Evolutionary conservation across 1,140 invertebrate species (phyloP).

Genomic region (Gonatopus flavifemur): DNA sequence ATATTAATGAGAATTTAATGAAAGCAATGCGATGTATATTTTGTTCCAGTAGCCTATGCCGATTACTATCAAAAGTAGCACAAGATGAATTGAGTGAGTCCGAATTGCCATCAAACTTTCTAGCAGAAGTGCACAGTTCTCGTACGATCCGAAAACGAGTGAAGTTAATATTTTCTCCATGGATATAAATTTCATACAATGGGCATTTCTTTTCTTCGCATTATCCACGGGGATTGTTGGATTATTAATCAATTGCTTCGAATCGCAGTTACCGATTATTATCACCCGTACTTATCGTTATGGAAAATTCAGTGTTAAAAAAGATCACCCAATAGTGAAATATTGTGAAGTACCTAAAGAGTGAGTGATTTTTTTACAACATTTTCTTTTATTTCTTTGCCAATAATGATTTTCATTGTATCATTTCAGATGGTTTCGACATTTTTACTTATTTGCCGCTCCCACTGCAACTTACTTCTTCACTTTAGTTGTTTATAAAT

Average conservation of each 20-base stretch:
- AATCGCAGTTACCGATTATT: slow-evolving; percentile 64
- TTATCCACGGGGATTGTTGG: slow-evolving; percentile 59
- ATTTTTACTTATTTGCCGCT: slow-evolving; percentile 73
- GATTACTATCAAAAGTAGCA: no score
- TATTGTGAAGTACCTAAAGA: slow-evolving; percentile 71
- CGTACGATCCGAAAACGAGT: no score
- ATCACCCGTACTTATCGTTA: slow-evolving; percentile 66
- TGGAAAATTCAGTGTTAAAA: slow-evolving; percentile 67
- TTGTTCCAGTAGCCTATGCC: no score
- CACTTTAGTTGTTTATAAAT: slow-evolving; percentile 54
- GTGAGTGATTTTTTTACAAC: slow-evolving; percentile 24
- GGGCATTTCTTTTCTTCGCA: slow-evolving; percentile 59
- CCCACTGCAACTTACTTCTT: slow-evolving; percentile 58
- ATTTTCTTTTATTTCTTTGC: slow-evolving; percentile 2
- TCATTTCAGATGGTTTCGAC: slow-evolving; percentile 66
- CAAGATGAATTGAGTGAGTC: no score
- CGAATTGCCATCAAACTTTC: no score
- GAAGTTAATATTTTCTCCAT: no score
- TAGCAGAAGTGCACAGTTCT: no score
- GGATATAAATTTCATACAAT: slow-evolving; percentile 59
- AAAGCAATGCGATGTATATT: no score
- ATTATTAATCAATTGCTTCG: slow-evolving; percentile 63
- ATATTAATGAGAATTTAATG: no score
- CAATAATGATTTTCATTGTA: slow-evolving; percentile 13
- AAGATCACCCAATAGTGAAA: slow-evolving; percentile 55